Evolutionary conservation across 2,797 vertebrate species (phyloP).

Genomic region (Galago senegalensis): DNA sequence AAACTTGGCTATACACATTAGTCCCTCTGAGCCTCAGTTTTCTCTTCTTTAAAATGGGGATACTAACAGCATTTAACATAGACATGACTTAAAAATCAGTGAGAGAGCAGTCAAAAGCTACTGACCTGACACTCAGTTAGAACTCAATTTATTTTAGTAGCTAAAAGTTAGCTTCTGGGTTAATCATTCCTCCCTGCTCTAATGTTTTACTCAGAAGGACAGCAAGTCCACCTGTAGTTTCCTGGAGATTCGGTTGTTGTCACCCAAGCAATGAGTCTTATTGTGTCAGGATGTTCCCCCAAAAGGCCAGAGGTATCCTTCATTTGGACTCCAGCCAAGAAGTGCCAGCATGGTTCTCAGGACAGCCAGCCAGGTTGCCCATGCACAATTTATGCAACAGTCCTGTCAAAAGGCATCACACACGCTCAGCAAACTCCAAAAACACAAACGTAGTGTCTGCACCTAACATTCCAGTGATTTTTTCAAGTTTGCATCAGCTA

Average conservation of each 20-base stretch:
- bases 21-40: background rate
- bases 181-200: background rate
- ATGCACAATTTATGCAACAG: background rate
- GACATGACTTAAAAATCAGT: background rate
- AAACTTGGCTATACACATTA: background rate
- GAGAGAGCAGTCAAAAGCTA: background rate
- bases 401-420: background rate
- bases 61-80: background rate
- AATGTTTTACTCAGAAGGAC: background rate
- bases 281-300: background rate
- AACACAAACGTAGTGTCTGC: background rate
- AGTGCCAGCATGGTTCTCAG: background rate
- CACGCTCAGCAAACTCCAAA: background rate
- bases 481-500: background rate
- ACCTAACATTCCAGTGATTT: background rate
- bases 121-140: background rate
- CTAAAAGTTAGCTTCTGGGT: background rate
- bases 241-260: background rate
- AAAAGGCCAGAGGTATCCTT: background rate
- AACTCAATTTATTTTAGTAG: background rate
- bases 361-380: background rate
- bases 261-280: background rate
- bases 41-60: background rate
- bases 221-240: background rate
- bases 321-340: background rate